Evolutionary conservation across 2,113 vertebrate species (phyloP), one percentile per base, ranked within the genome.

Genomic region (Coregonus clupeaformis): DNA sequence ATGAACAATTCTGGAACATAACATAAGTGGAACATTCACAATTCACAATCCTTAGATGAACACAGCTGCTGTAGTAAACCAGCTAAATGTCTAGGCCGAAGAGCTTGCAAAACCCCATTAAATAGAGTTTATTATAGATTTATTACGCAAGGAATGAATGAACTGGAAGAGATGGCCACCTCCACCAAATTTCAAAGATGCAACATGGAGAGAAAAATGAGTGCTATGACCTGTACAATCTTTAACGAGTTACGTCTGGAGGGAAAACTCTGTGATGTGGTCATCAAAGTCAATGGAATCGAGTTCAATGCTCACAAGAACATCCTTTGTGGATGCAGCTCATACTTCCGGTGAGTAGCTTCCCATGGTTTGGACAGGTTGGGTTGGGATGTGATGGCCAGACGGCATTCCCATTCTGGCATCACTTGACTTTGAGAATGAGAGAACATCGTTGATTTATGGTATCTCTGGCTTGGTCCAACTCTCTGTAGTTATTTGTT

Each of bases 281-380:
- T 91, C 77, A 90, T 95, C 86, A 91, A 90, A 5, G 93, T 92
- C 75, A 88, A 93, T 0, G 93, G 89, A 4, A 81, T 87, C 1
- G 88, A 94, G 76, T 95, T 94, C 83, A 91, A 86, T 3, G 94
- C 90, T 70, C 95, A 96, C 84, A 96, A 94, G 90, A 92, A 91
- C 89, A 92, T 95, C 84, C 91, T 96, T 22, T 95, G 94, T 74
- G 91, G 91, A 83, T 95, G 95, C 85, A 95, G 95, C 64, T 82
- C 83, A 69, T 96, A 94, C 52, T 96, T 96, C 86, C 91, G 93
- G 94, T 95, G 68, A 88, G 66, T 25, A 32, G 32, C 6, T 24
- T 14, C 0, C 42, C 67, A 5, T 68, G 7, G 63, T 27, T 9
- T 4, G 25, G 14, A 65, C 30, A 12, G 11, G 25, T 25, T 16